Conservation (phyloP, 2,888 invertebrate genomes). For the Nomada ferruginata region DNA sequence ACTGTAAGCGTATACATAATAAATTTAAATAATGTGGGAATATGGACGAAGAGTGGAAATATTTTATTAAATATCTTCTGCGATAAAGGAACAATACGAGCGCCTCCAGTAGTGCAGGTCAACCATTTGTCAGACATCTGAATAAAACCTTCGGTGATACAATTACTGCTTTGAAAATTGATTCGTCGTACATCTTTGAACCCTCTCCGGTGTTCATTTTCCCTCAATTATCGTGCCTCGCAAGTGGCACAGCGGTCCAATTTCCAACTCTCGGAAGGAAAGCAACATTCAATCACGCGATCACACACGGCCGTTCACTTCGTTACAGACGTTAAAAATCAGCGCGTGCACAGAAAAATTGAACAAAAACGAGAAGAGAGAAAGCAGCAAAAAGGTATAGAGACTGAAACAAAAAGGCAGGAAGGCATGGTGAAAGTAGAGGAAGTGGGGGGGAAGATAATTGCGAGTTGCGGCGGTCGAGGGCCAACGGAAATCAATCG, state of each 20-base stretch:
- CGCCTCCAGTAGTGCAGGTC: neutral
- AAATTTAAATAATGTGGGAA: neutral
- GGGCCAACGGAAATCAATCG: conserved; percentile 55
- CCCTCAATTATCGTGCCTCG: neutral
- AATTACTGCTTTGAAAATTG: neutral
- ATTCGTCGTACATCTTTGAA: neutral
- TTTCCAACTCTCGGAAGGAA: neutral
- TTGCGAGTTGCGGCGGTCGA: conserved; percentile 14
- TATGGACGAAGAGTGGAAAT: neutral
- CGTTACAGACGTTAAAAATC: conserved; percentile 9
- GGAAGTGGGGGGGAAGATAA: conserved; percentile 31
- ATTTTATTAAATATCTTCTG: neutral
- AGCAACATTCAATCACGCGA: neutral
- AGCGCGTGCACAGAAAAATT: neutral
- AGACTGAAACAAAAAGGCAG: neutral
- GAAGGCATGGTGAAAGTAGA: neutral
- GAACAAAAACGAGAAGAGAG: neutral
- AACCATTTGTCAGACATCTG: neutral
- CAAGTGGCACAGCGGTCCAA: neutral
- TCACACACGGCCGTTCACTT: neutral
- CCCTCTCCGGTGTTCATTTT: neutral
- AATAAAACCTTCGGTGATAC: neutral
- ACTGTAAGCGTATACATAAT: neutral
- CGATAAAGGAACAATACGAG: neutral
- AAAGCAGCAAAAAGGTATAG: neutral